phyloP scores from a whole-genome alignment of 2,113 vertebrate genomes.

The Ursus arctos region DNA sequence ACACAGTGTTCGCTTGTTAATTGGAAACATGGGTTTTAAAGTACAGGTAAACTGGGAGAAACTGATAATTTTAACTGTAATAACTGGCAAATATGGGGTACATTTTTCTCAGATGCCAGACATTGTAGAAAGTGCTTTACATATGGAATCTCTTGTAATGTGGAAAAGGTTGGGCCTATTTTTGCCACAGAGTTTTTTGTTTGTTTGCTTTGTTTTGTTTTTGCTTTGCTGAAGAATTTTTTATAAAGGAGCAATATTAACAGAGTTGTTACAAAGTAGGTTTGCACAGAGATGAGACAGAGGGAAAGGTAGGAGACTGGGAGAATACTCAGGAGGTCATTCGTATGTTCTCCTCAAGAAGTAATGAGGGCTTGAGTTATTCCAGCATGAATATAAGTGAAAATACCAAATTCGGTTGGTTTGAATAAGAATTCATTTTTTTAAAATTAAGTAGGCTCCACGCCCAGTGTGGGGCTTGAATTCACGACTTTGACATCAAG shows the following conservation, averaged over 20 bases:
- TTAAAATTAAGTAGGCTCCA: not conserved
- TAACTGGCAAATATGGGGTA: not conserved
- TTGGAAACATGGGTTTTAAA: constrained; percentile 50
- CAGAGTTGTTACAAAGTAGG: not conserved
- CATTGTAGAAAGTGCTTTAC: not conserved
- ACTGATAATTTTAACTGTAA: not conserved
- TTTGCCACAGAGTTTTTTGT: not conserved
- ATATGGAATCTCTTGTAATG: not conserved
- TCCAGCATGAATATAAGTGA: not conserved
- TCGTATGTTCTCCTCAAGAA: not conserved
- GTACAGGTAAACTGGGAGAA: not conserved
- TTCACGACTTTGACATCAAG: not conserved
- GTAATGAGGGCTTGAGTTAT: not conserved
- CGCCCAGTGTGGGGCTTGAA: not conserved
- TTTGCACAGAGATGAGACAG: not conserved
- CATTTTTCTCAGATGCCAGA: not conserved
- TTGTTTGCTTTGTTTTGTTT: not conserved
- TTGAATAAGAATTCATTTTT: not conserved
- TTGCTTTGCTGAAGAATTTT: not conserved
- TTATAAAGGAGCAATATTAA: not conserved
- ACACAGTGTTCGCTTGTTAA: not conserved
- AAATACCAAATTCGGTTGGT: not conserved
- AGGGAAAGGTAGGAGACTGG: not conserved
- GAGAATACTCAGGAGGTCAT: not conserved
- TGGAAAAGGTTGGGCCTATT: not conserved